These are phyloP conservation scores for Apus apus DNA, from an alignment of 2,113 vertebrate genomes.

Conservation along the genomic window DNA sequence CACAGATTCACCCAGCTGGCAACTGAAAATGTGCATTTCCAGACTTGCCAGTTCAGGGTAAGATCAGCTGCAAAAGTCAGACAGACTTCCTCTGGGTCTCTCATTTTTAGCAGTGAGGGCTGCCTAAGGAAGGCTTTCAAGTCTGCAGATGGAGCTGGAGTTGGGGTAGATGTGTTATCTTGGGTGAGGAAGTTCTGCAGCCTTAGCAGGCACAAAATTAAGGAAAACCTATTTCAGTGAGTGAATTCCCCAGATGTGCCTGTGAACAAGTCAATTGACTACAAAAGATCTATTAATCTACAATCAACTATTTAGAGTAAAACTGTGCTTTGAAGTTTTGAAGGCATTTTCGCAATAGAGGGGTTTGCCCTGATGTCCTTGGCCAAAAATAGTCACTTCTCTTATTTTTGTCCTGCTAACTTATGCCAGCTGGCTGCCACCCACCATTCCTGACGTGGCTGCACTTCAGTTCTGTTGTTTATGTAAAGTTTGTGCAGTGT, in stretches of 20 bases:
- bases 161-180: neutral
- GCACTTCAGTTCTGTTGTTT: constrained; percentile 51
- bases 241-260: neutral
- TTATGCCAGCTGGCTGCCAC: constrained; percentile 58
- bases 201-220: neutral
- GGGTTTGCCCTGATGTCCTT: constrained; percentile 57
- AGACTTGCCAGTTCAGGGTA: neutral
- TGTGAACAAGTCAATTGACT: neutral
- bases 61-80: neutral
- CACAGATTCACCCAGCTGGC: neutral
- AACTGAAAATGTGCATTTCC: neutral
- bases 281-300: neutral
- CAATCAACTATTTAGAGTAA: neutral
- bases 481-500: constrained; percentile 33
- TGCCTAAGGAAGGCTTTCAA: neutral
- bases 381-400: constrained; percentile 67
- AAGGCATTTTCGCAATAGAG: constrained; percentile 40
- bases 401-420: constrained; percentile 53
- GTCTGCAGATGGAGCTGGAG: neutral
- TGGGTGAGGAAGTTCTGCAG: constrained; percentile 11
- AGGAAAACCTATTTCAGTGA: neutral
- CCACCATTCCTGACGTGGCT: constrained; percentile 18
- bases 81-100: neutral
- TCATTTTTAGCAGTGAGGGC: neutral
- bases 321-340: constrained; percentile 13